Percentiles rank a stretch among this genome's conserved stretches.
phyloP scores from a whole-genome alignment of 2,888 invertebrate species.

The Lomographa bimaculata region DNA sequence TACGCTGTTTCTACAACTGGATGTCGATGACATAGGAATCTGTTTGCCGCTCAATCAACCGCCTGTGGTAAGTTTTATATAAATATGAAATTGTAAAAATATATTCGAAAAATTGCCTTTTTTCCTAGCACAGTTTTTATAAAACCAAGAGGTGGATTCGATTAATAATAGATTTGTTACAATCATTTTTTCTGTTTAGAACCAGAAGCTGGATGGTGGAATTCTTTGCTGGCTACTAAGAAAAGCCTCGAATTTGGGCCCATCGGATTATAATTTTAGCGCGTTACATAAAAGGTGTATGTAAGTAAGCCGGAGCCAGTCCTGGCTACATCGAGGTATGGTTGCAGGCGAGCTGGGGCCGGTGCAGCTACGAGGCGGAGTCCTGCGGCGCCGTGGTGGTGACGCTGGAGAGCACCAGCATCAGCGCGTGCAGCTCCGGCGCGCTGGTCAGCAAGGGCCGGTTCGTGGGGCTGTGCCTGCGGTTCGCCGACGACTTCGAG shows the following conservation, averaged over 20 bases:
- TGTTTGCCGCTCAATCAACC: slow-evolving; percentile 95
- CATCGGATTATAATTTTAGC: too few species aligned
- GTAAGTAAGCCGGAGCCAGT: too few species aligned
- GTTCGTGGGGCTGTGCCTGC: slow-evolving; percentile 94
- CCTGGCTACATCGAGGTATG: too few species aligned
- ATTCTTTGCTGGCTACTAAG: too few species aligned
- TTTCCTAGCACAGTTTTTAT: too few species aligned
- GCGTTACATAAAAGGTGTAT: neutral
- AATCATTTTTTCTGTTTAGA: too few species aligned
- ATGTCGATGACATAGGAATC: slow-evolving; percentile 98
- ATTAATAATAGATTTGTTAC: too few species aligned
- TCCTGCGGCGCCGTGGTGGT: slow-evolving; percentile 96
- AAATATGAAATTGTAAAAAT: too few species aligned
- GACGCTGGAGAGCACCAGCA: slow-evolving; percentile 97
- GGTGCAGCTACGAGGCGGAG: slow-evolving; percentile 85
- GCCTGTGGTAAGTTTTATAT: slow-evolving; percentile 79
- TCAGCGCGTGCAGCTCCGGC: slow-evolving; percentile 96
- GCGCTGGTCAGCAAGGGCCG: slow-evolving; percentile 92
- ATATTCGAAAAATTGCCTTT: too few species aligned
- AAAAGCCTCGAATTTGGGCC: too few species aligned
- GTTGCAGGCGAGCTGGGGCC: slow-evolving; percentile 39
- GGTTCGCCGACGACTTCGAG: slow-evolving; percentile 99
- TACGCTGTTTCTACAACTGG: slow-evolving; percentile 95
- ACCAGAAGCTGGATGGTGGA: too few species aligned
- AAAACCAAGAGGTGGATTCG: too few species aligned